Evolutionary conservation across 2,113 vertebrate species (phyloP).

Genomic region (Gracilinanus agilis): DNA sequence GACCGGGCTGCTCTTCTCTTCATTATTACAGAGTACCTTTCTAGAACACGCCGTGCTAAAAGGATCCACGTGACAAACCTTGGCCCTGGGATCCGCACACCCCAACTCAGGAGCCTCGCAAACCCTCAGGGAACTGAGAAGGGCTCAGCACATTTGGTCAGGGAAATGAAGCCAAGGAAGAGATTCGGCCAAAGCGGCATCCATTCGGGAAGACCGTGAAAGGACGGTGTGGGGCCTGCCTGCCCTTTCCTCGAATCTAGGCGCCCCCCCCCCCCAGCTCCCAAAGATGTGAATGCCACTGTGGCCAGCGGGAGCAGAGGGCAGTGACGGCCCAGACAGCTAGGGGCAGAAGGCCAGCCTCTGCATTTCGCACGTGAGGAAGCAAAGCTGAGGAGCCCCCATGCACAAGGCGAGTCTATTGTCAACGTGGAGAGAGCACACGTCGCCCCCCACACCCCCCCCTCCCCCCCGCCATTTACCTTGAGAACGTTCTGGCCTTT

Average conservation of each 20-base stretch:
- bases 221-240: neutral
- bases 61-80: neutral
- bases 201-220: neutral
- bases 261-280: too few species aligned
- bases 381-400: neutral
- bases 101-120: neutral
- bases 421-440: too few species aligned
- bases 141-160: neutral
- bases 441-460: too few species aligned
- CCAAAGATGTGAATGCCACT: neutral
- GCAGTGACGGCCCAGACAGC: too few species aligned
- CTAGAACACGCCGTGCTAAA: neutral
- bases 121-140: neutral
- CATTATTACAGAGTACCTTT: neutral
- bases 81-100: neutral
- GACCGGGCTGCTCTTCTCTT: neutral
- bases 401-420: neutral
- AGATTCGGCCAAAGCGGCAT: neutral
- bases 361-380: constrained; percentile 19
- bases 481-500: constrained; percentile 51
- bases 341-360: neutral
- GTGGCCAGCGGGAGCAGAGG: too few species aligned
- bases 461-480: constrained; percentile 5
- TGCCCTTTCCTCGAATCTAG: too few species aligned
- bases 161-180: neutral